phyloP scores from a whole-genome alignment of 2,797 vertebrate species.

The Tragopan temminckii region DNA sequence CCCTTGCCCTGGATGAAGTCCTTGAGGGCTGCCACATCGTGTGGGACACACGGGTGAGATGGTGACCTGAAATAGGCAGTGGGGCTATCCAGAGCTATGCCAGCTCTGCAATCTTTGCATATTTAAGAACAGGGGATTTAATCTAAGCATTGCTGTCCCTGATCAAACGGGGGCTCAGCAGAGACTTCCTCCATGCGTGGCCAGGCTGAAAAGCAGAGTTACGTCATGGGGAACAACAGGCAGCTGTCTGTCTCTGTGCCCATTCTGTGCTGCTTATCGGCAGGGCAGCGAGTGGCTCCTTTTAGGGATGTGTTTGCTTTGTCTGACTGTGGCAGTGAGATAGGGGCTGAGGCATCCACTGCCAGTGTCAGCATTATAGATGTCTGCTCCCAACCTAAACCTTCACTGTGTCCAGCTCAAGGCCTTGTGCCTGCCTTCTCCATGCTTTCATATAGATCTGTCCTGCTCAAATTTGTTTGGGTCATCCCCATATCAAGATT shows the following conservation, averaged over 20 bases:
- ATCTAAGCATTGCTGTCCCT: not conserved
- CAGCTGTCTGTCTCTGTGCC: not conserved
- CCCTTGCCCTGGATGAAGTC: not conserved
- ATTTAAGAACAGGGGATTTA: not conserved
- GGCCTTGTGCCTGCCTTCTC: rapidly evolving
- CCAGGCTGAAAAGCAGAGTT: constrained; percentile 4
- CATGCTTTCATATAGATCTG: not conserved
- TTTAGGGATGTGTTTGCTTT: constrained; percentile 69
- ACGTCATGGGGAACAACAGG: not conserved
- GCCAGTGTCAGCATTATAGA: not conserved
- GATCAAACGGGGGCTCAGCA: not conserved
- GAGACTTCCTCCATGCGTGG: not conserved
- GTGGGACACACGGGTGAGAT: not conserved
- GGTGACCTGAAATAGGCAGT: not conserved
- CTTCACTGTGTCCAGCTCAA: rapidly evolving
- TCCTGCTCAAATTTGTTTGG: not conserved
- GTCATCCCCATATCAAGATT: not conserved
- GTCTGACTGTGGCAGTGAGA: not conserved
- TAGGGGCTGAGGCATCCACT: not conserved
- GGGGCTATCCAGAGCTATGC: not conserved
- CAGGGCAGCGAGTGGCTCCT: not conserved
- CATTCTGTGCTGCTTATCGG: not conserved
- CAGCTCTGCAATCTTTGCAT: not conserved
- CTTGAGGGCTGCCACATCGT: not conserved
- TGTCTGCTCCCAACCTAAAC: rapidly evolving